These are phyloP conservation scores for Phyllotreta cruciferae DNA, from an alignment of 2,888 invertebrate genomes.

Conservation along the genomic window DNA sequence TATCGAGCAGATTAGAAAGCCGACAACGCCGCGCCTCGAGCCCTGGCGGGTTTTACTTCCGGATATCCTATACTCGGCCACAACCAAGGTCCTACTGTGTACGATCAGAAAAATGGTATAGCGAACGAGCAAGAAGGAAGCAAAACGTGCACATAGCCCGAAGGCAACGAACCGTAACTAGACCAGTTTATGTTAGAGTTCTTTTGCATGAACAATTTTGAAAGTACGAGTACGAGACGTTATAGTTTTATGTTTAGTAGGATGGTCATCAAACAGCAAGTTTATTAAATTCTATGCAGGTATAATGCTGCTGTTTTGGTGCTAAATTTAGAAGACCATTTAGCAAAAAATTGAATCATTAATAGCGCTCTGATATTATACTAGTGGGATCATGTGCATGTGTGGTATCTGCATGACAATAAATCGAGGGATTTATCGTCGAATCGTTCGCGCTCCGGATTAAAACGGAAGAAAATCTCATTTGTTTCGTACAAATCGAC, in stretches of 20 bases:
- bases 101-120: conserved; percentile 19
- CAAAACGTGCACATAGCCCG: conserved; percentile 32
- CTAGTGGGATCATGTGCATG: too few relatives aligned
- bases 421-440: too few relatives aligned
- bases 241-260: conserved; percentile 1
- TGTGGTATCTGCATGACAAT: too few relatives aligned
- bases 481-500: too few relatives aligned
- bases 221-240: conserved; percentile 4
- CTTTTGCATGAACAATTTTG: conserved; percentile 20
- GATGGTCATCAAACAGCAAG: not conserved
- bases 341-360: too few relatives aligned
- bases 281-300: too few relatives aligned
- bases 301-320: too few relatives aligned
- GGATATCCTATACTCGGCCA: conserved; percentile 20
- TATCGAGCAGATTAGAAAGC: not conserved
- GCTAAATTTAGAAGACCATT: too few relatives aligned
- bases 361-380: too few relatives aligned
- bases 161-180: conserved; percentile 45
- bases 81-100: conserved; percentile 18
- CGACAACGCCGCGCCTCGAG: conserved; percentile 10
- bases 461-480: too few relatives aligned
- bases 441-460: too few relatives aligned
- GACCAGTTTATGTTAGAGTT: conserved; percentile 41
- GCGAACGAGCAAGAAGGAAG: conserved; percentile 9
- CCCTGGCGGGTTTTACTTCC: conserved; percentile 17